phyloP scores from a whole-genome alignment of 1,140 invertebrate genomes.

The Penaeus indicus region DNA sequence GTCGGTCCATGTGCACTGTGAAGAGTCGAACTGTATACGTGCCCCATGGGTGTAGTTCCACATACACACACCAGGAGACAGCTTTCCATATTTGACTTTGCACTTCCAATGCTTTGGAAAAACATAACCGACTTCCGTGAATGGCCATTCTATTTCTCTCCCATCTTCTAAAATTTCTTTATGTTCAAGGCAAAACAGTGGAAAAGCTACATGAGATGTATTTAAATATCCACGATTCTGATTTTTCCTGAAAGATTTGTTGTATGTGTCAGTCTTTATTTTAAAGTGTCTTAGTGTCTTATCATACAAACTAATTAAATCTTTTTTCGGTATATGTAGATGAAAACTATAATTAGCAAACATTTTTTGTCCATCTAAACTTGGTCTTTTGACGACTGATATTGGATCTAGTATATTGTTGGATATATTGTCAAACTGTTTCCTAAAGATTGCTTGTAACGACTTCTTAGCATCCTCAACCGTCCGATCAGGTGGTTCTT shows the following conservation, averaged over 20 bases:
- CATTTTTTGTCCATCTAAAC: background rate
- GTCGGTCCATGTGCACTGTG: constrained; percentile 45
- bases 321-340: background rate
- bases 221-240: background rate
- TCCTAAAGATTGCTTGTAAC: background rate
- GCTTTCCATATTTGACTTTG: constrained; percentile 12
- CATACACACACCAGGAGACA: constrained; percentile 37
- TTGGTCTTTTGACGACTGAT: background rate
- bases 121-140: background rate
- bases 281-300: too few relatives aligned
- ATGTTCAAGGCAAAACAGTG: constrained; percentile 9
- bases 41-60: constrained; percentile 60
- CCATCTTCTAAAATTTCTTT: background rate
- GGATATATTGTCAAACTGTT: background rate
- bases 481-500: background rate
- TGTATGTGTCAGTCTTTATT: background rate
- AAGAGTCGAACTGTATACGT: constrained; percentile 22
- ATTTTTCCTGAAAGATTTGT: background rate
- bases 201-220: constrained; percentile 25
- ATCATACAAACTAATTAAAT: background rate
- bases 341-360: background rate
- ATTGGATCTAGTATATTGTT: background rate
- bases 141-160: constrained; percentile 18
- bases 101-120: constrained; percentile 31
- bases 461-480: background rate